These are phyloP conservation scores for Notolabrus celidotus DNA, from an alignment of 2,797 vertebrate species.

Conservation along the genomic window DNA sequence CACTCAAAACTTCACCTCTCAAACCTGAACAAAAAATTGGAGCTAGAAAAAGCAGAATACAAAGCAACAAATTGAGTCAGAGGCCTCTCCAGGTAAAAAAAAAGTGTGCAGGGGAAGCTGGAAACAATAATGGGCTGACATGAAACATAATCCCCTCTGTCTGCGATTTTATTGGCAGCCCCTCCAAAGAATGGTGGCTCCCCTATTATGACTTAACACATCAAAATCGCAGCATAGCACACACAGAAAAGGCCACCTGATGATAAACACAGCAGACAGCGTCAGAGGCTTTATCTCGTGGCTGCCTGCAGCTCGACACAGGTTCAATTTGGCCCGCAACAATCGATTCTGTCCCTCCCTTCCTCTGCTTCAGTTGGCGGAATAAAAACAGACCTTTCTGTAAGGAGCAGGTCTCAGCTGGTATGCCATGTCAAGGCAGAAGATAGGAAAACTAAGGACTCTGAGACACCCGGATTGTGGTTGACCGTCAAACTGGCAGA, in stretches of 20 bases:
- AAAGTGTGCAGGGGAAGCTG: conserved; percentile 65
- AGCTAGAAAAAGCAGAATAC: conserved; percentile 22
- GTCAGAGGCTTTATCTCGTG: conserved; percentile 82
- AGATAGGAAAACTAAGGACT: conserved; percentile 44
- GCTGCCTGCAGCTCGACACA: conserved; percentile 82
- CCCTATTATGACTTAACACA: conserved; percentile 89
- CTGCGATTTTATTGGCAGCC: conserved; percentile 85
- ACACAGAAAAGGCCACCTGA: conserved; percentile 88
- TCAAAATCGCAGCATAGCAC: conserved; percentile 87
- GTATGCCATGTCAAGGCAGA: conserved; percentile 61
- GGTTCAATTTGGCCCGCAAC: conserved; percentile 87
- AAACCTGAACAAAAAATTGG: conserved; percentile 36
- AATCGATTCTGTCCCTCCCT: conserved; percentile 85
- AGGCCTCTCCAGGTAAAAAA: conserved; percentile 52
- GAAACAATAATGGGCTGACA: conserved; percentile 81
- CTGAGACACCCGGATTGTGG: conserved; percentile 42
- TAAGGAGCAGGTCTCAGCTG: conserved; percentile 82
- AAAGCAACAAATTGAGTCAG: conserved; percentile 38
- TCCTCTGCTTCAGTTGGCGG: conserved; percentile 74
- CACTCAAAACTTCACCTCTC: conserved; percentile 17
- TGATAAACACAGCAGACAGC: conserved; percentile 86
- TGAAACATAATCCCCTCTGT: conserved; percentile 84
- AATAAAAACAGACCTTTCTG: conserved; percentile 83
- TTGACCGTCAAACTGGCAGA: conserved; percentile 22
- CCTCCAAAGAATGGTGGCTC: conserved; percentile 83